Evolutionary conservation across 2,113 vertebrate genomes (phyloP), one percentile per base, ranked within the genome.

Genomic region (Beaufortia kweichowensis): DNA sequence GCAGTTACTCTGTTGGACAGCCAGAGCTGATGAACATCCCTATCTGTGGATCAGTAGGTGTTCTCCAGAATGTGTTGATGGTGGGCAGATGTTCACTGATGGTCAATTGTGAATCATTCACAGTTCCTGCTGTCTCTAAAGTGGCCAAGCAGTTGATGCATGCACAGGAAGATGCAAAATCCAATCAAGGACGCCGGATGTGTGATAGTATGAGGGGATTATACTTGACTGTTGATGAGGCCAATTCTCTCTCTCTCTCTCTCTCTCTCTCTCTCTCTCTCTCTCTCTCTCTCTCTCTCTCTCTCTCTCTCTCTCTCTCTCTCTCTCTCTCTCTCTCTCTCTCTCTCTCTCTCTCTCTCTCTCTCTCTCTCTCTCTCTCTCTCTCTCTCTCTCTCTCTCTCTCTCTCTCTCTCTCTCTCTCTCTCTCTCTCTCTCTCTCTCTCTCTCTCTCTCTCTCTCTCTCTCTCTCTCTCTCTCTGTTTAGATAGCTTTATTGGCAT

Each of bases 221-320:
- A 68, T 31, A 69, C 64, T 7, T 50, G 73, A n/a, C 28, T 14
- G 55, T 28, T 67, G 57, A 24, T 65, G 56, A 73, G 48, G 80
- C 80, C 77, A 39, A 78, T 41, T 61, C 79, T 43, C 31, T 46
- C 53, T 48, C 75, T 65, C 65, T 78, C 21, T n/a, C 31, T 50
- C 31, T 33, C 31, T 69, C 35, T 61, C 71, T 19, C 6, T 73
- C 59, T 21, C 21, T 69, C 62, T 79, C n/a, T 48, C 28, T 66
- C 67, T 70, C 17, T 71, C 21, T 75, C 56, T 43, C 2, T 14
- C 5, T 35, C 33, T 35, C n/a, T n/a, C n/a, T n/a, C n/a, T n/a
- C n/a, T n/a, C n/a, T n/a, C n/a, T n/a, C n/a, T n/a, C n/a, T n/a
- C n/a, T n/a, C n/a, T n/a, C n/a, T n/a, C n/a, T n/a, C n/a, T n/a